Evolutionary conservation across 1,140 invertebrate genomes (phyloP), one percentile per base, ranked within the genome.

Genomic region (Ceratosolen fusciceps): DNA sequence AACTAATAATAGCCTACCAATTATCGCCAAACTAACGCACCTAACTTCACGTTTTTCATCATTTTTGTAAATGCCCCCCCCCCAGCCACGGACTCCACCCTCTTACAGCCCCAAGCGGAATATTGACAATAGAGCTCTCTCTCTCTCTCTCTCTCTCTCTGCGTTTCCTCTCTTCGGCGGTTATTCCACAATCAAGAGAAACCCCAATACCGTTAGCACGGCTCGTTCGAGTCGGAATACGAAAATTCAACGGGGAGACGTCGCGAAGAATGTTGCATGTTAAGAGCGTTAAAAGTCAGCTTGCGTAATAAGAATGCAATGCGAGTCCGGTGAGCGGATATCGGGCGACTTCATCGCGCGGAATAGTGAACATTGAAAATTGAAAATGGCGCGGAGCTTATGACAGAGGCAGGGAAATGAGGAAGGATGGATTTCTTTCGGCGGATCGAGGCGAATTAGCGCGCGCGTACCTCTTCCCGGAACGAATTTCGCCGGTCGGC

Each of bases 401-500:
- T n/a, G n/a, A n/a, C n/a, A 47, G 60, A n/a, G 71, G 52, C 39
- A 56, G 26, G 62, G 60, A 65, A 77, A 67, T 60, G 34, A 74
- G 72, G 74, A 60, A 75, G 49, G n/a, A n/a, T n/a, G n/a, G n/a
- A n/a, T n/a, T n/a, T n/a, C n/a, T n/a, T n/a, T n/a, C n/a, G n/a
- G 29, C 58, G 26, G 62, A 74, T 79, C 58, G 70, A 74, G 74
- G 72, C 62, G 72, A 74, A 79, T 74, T 68, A 79, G 73, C 14
- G 65, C 60, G 31, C 60, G 65, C 70, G 26, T 79, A 9, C 75
- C n/a, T n/a, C n/a, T 80, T 80, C 78, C 62, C 65, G 72, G 78
- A 80, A 80, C 72, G 65, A 74, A 80, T 80, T 80, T 75, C 60
- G 78, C 60, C 31, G 37, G 74, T 60, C 62, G 65, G 76, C 56